Evolutionary conservation across 2,113 vertebrate species (phyloP).

Genomic region (Actenoides hombroni): DNA sequence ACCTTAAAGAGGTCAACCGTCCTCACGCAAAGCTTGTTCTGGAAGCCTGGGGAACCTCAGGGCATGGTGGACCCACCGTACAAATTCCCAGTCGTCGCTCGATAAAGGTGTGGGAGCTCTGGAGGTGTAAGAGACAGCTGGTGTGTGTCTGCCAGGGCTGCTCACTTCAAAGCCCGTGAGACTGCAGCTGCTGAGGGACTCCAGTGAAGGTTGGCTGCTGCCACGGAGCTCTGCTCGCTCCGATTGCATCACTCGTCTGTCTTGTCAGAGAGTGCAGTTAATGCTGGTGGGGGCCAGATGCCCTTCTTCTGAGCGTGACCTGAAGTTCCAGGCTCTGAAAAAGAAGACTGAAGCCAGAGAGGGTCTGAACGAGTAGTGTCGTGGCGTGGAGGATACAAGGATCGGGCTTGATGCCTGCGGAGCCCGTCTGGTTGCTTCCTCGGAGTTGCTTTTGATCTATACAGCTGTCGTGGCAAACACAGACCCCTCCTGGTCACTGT

Average conservation of each 20-base stretch:
- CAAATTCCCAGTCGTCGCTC: background rate
- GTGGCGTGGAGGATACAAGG: background rate
- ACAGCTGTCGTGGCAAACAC: background rate
- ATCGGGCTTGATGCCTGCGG: background rate
- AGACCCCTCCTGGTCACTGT: background rate
- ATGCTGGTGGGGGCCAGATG: background rate
- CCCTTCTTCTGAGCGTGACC: background rate
- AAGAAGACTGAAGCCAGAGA: background rate
- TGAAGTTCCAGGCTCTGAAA: background rate
- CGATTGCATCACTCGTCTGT: background rate
- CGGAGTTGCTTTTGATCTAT: background rate
- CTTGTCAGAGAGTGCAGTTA: background rate
- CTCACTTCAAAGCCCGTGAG: background rate
- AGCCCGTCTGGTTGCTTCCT: background rate
- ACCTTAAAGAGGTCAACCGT: background rate
- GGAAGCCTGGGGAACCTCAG: background rate
- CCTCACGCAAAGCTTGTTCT: background rate
- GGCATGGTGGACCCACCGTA: background rate
- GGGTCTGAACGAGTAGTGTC: background rate
- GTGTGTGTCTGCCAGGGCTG: background rate
- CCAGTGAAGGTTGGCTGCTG: background rate
- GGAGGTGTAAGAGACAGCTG: background rate
- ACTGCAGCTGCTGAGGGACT: background rate
- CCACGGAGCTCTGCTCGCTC: background rate
- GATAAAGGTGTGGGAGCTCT: background rate